Evolutionary conservation across 2,888 invertebrate genomes (phyloP), one percentile per base, ranked within the genome.

Genomic region (Anoplius nigerrimus): DNA sequence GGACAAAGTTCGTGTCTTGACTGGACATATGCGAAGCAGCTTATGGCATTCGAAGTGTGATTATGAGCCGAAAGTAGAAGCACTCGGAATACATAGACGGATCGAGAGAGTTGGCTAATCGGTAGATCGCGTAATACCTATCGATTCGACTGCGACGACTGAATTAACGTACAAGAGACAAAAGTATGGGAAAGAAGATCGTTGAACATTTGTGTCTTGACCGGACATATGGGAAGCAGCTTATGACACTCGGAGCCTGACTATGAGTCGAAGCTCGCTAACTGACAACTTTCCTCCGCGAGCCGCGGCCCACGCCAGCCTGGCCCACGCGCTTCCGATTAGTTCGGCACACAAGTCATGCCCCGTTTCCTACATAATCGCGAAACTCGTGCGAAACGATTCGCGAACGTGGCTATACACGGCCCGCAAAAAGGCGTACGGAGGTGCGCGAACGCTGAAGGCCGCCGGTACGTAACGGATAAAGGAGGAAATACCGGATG

Each of bases 261-360:
- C 62, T 62, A 66, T 66, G 60, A 46, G 51, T 54, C 21, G 62
- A 62, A 54, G 62, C 54, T 22, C 18, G 48, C 48, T 61, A 72
- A 69, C 63, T 68, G 73, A 75, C 73, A 73, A 77, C 77, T 77
- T 77, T 77, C 69, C 67, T 66, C 75, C 63, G 27, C 43, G 11
- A 34, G 11, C 20, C 52, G 22, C 59, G 57, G 56, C 75, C 75
- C 63, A 66, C 73, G 62, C 75, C 60, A 71, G 62, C 61, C 62
- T 71, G 71, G 69, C 77, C 71, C 66, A 71, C 78, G 66, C 72
- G 58, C 66, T 59, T 68, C 73, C 68, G 68, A 66, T 60, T 66
- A 55, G 62, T 60, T 61, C 45, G 21, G 11, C 52, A 61, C 48
- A 22, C 62, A 57, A 62, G 46, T 65, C 61, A 62, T 58, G 69